Evolutionary conservation across 2,797 vertebrate genomes (phyloP).

Genomic region (Atherinosoma microstoma): DNA sequence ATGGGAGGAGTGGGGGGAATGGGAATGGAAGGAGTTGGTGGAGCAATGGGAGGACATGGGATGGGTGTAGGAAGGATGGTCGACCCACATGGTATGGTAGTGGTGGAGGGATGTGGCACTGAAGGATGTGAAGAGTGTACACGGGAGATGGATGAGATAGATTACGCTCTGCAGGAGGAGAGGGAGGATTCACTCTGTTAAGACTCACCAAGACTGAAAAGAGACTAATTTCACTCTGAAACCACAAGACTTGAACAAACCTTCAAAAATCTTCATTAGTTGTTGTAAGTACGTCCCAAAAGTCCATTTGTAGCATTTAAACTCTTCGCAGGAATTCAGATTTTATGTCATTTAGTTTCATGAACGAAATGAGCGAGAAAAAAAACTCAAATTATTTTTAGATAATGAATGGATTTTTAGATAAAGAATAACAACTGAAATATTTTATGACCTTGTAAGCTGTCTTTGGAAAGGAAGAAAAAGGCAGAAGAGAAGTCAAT

Average conservation of each 20-base stretch:
- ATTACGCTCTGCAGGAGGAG: constrained; percentile 68
- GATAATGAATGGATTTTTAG: too few species aligned
- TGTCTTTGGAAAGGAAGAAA: too few species aligned
- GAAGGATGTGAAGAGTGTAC: constrained; percentile 85
- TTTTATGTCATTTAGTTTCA: too few species aligned
- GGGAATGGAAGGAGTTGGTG: constrained; percentile 21
- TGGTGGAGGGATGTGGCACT: constrained; percentile 75
- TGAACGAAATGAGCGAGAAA: too few species aligned
- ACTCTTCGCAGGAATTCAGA: too few species aligned
- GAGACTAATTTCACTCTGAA: background rate
- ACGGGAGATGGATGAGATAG: constrained; percentile 80
- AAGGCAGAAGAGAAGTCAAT: too few species aligned
- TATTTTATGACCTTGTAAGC: too few species aligned
- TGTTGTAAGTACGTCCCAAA: background rate
- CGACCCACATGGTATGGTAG: constrained; percentile 68
- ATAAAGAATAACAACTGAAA: too few species aligned
- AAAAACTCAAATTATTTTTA: too few species aligned
- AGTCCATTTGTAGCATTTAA: background rate
- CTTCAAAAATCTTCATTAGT: background rate
- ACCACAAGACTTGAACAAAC: background rate
- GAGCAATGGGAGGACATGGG: constrained; percentile 25
- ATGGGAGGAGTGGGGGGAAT: background rate
- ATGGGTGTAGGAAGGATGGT: constrained; percentile 36
- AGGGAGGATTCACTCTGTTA: constrained; percentile 76
- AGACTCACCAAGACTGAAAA: background rate